Percentiles rank a stretch among this genome's conserved stretches.
Conservation (phyloP, 1,140 invertebrate genomes). For the Caligus rogercresseyi region DNA sequence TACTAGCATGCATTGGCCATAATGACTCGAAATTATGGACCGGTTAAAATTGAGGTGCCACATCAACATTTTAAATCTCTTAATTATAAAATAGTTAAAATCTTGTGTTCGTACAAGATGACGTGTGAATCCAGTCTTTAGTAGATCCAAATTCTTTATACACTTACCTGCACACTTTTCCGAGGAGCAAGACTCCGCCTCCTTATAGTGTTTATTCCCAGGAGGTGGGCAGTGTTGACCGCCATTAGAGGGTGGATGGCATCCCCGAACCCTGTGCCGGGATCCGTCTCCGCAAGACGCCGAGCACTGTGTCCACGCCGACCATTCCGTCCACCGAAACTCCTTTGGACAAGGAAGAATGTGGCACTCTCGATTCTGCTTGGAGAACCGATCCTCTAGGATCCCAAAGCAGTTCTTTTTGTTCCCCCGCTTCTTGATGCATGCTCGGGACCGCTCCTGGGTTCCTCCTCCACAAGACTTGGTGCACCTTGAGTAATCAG, state of each 20-base stretch:
- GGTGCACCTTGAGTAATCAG: neutral
- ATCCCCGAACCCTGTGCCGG: conserved; percentile 28
- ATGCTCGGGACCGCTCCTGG: neutral
- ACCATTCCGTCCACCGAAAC: conserved; percentile 34
- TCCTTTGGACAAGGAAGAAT: conserved; percentile 5
- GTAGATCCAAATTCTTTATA: neutral
- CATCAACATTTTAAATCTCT: too few species aligned
- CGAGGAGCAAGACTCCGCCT: conserved; percentile 36
- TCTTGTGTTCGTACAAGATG: too few species aligned
- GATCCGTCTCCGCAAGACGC: conserved; percentile 43
- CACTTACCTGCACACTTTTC: neutral
- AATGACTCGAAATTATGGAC: too few species aligned
- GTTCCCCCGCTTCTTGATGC: neutral
- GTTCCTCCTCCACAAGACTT: neutral
- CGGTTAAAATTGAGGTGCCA: too few species aligned
- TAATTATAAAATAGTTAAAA: too few species aligned
- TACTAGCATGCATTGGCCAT: too few species aligned
- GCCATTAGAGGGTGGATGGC: conserved; percentile 30
- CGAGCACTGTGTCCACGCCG: conserved; percentile 31
- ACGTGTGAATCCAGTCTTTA: neutral
- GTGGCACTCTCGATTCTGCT: neutral
- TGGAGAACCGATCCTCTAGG: neutral
- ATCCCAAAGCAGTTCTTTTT: conserved; percentile 4
- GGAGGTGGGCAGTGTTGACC: conserved; percentile 29
- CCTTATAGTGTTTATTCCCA: conserved; percentile 50